Evolutionary conservation across 2,888 invertebrate genomes (phyloP).

Genomic region (Idaea straminata): DNA sequence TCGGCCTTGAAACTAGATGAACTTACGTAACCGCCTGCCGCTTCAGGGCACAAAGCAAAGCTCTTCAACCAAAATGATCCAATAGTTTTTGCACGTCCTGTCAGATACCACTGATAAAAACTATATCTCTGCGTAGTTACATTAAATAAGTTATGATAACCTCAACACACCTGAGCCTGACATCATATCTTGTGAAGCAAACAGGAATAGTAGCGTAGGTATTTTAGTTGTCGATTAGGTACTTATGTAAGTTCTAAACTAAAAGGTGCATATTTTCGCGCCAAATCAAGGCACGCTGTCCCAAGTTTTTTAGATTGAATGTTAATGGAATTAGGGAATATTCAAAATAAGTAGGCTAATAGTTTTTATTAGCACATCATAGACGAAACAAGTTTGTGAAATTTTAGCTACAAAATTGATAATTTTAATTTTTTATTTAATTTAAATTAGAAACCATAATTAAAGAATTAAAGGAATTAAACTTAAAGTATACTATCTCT

Average conservation of each 20-base stretch:
- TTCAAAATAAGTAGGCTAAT: no score
- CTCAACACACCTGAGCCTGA: neutral
- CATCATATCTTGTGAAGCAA: neutral
- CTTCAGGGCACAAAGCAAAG: slow-evolving; percentile 55
- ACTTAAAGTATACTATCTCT: no score
- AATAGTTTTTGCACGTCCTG: slow-evolving; percentile 70
- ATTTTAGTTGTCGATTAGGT: neutral
- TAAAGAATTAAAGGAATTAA: no score
- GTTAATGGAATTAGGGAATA: no score
- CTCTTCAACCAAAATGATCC: slow-evolving; percentile 72
- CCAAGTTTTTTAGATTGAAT: no score
- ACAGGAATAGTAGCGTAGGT: neutral
- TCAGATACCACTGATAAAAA: slow-evolving; percentile 46
- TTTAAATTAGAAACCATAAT: no score
- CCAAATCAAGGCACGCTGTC: no score
- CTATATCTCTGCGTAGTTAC: neutral
- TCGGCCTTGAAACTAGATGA: slow-evolving; percentile 79
- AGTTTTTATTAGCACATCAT: no score
- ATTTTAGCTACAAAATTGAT: no score
- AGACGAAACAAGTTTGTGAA: no score
- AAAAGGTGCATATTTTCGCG: no score
- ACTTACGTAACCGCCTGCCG: slow-evolving; percentile 73
- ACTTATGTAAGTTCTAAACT: neutral
- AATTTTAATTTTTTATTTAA: no score
- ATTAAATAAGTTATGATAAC: neutral